Evolutionary conservation across 2,113 vertebrate species (phyloP), one percentile per base, ranked within the genome.

Genomic region (Sapayoa aenigma): DNA sequence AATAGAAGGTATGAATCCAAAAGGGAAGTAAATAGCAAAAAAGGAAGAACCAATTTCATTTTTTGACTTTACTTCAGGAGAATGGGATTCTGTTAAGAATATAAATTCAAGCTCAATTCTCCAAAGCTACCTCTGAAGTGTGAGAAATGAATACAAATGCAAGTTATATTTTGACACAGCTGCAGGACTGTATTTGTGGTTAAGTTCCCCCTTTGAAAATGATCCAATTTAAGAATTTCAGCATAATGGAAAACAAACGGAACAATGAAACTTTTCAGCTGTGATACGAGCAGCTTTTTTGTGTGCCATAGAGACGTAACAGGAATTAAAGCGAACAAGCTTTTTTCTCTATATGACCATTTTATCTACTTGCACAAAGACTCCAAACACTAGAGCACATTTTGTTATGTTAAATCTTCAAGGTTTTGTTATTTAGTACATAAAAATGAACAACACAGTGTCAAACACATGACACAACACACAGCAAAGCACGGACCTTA

Each of bases 171-270:
- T 76, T 71, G 63, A 85, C 72, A 85, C 94, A 97, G 96, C 94
- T 97, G 95, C 72, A 72, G 84, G 94, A 73, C 68, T 86, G 55
- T 37, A 77, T 95, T 87, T 76, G n/a, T 39, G n/a, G 68, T 71
- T 89, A 90, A 94, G 90, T 80, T 95, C 47, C n/a, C 44, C 83
- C 92, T 96, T 73, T 90, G 84, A 97, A 97, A 97, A 97, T 12
- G 49, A 93, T 84, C 84, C 94, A 97, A 91, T 95, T 96, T 95
- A 94, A 94, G 86, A 94, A 96, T 86, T 96, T 95, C 81, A 92
- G 77, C 94, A 94, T 86, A 93, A 96, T 74, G 56, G 97, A 96
- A 97, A 97, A 56, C 87, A 95, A 97, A 96, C 3, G n/a, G 78
- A 95, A 97, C 89, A 96, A 97, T 83, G 91, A 96, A 95, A 92